Evolutionary conservation across 1,140 invertebrate genomes (phyloP), one percentile per base, ranked within the genome.

Genomic region (Tribolium castaneum): DNA sequence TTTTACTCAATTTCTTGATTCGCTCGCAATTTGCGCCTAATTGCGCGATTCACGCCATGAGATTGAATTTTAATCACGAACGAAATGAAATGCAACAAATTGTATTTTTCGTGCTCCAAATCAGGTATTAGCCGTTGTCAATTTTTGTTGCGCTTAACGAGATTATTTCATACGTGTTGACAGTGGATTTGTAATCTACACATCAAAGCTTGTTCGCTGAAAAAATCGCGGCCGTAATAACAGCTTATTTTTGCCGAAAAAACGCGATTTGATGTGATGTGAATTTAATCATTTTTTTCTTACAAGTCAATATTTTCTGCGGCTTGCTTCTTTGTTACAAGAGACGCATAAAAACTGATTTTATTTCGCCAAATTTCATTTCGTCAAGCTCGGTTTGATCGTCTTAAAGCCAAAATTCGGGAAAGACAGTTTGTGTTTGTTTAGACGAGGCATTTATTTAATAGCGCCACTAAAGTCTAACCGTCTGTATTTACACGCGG

Each of bases 401-500:
- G 9, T 45, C n/a, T 45, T 19, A 19, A 2, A 19, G 16, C 16
- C 39, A n/a, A 45, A 45, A 10, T 45, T 45, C 39, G 39, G 39
- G 5, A 6, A 1, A 19, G 7, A 59, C 10, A 59, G 6, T 10
- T 10, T 59, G 25, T 59, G 54, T 56, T 56, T 56, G 22, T 19
- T 4, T 9, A 16, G 16, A 56, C 14, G 0, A 19, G 25, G 10
- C 10, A 7, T 22, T 25, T 59, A 22, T 59, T 22, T n/a, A n/a
- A 4, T 30, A 59, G n/a, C 22, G 22, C 16, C 22, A 19, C 7
- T 19, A 59, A 19, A 59, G 5, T 25, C 22, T 10, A 30, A 30
- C 25, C 25, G 54, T n/a, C 39, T 39, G 39, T 70, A 35, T 70
- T 70, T 70, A 70, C 66, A 70, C 39, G 45, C 22, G 66, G 35